Base-by-base conservation (phyloP, 2,888 invertebrate species). In the Ommatoiulus sabulosus region DNA sequence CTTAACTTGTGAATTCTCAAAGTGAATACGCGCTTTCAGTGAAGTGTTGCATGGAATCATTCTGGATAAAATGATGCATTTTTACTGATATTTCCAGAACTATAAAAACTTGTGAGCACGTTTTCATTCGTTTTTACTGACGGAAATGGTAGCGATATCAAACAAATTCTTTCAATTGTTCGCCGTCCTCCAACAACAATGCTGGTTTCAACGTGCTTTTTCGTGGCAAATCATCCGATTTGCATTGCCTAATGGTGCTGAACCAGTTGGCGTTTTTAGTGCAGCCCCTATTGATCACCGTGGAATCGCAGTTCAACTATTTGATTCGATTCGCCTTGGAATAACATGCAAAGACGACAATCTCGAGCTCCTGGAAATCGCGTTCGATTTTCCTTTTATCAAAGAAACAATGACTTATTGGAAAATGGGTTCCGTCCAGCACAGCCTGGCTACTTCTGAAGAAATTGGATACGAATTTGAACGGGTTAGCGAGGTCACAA, bases 401-500 rank as follows among this genome's bases (percentile, higher is more conserved):
- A 20, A 72, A 72, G 24, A 72, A 20, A 20, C 72, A 72, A 72
- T 72, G 72, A 72, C 6, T 72, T 72, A 24, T 24, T 24, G 8
- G 72, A 24, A 72, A 72, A 72, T 72, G 72, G 20, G 20, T 8
- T 72, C n/a, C 24, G 6, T 6, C n/a, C 72, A 52, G 12, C 52
- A 12, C 17, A 3, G 17, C 72, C 72, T n/a, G 72, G 24, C 72
- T 72, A 24, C 7, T 72, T 72, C 24, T 24, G 24, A 2, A 24
- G 72, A 72, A 72, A 72, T 72, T 72, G 72, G 72, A 24, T 24
- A 24, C 63, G 63, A 20, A 20, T 63, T 20, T 63, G 63, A 63
- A 63, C 63, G n/a, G 4, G 63, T 63, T 63, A 1, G n/a, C 63
- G n/a, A 72, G 72, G 72, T 72, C 72, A 20, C 20, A 8, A 24